Base-by-base conservation (phyloP, 2,888 invertebrate species). In the Candidula unifasciata region DNA sequence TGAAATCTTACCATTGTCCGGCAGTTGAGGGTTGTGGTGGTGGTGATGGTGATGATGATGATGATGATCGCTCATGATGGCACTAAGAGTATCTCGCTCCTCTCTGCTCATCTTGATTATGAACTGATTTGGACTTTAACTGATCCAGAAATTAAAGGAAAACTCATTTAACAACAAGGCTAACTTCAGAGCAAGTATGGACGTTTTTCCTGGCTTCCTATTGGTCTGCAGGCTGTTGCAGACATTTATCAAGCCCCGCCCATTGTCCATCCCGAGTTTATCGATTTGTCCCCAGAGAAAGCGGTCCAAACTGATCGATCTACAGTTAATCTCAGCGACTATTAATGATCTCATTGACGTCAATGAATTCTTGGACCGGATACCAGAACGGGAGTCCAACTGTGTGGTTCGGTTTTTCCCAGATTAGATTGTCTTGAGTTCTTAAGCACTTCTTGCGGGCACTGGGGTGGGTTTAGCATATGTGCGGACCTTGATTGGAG, bases 61-160 rank as follows among this genome's bases (percentile, higher is more conserved):
- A 76, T 83, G 83, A 77, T 83, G 83, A 10, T 83, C 83, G 30
- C 68, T 69, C 83, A 83, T 83, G 76, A 83, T 83, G 66, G 57
- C 78, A 68, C 52, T 83, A n/a, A 83, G 78, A 68, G 69, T 27
- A 10, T 83, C 83, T 33, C 83, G 66, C 35, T 83, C 83, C 54
- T 83, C 83, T 83, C 77, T 83, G 83, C 83, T 83, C 83, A 83
- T 83, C 83, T 83, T 83, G 77, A 83, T 83, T 83, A 83, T 68
- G 64, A n/a, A 83, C 83, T 83, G 83, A 83, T 83, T 83, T 83
- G 83, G 83, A 83, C 68, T 83, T 77, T 68, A 83, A 77, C 78
- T 77, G 83, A 69, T n/a, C 68, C 69, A 44, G 77, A 83, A 83
- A 83, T 83, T 83, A 83, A 83, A 69, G 83, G 83, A 77, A 83